Evolutionary conservation across 2,888 invertebrate genomes (phyloP), one percentile per base, ranked within the genome.

Genomic region (Capitulum mitella): DNA sequence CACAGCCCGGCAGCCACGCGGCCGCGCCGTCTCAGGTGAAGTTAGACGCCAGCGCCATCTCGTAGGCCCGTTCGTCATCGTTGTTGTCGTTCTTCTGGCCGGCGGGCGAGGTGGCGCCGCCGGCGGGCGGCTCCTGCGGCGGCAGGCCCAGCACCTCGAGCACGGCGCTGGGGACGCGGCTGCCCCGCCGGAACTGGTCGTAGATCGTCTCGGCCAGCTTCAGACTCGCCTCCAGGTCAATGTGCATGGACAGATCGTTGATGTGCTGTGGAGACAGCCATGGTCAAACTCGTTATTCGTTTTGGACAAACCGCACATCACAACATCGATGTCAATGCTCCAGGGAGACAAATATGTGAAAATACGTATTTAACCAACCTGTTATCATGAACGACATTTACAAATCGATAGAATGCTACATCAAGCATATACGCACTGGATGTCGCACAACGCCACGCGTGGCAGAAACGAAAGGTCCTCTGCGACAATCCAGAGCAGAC

Each of bases 141-240:
- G 82, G 81, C 16, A 92, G 86, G 0, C 93, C 94, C 77, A 95
- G 89, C 80, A 93, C 91, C 1, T 89, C 85, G 78, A 93, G 87
- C 78, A 94, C 89, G 81, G 90, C 89, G 84, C 93, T 91, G 0
- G 92, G 91, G 78, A 94, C 86, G 83, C 91, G 89, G 1, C 90
- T 90, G 1, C 86, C 85, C 26, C 90, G 89, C 82, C 91, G 90
- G 0, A 98, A 88, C 86, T 98, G 98, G 83, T 92, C 89, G 86
- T 92, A 97, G 83, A 98, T 96, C 16, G 93, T 94, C 86, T 98
- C 98, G 0, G 98, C 97, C 80, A 91, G 90, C 83, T 92, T 91
- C 40, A 98, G 86, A 77, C 93, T 92, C 82, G 90, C 89, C 80
- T 93, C 91, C 16, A 98, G 88, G 84, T 97, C 92, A 77, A 98